Evolutionary conservation across 2,797 vertebrate species (phyloP).

Genomic region (Momotus momota): DNA sequence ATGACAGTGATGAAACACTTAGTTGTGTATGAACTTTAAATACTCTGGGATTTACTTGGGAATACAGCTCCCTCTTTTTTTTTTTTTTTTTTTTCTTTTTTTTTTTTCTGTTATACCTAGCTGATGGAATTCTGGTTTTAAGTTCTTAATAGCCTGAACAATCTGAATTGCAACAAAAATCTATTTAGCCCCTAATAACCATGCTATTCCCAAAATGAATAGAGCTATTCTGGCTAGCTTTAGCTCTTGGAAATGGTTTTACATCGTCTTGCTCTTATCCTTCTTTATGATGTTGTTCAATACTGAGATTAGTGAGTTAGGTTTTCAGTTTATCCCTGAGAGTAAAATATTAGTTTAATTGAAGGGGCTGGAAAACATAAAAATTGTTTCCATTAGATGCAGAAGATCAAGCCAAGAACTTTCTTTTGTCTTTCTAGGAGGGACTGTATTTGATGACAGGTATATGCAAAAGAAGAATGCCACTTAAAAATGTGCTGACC

Average conservation of each 20-base stretch:
- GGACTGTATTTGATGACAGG: not conserved
- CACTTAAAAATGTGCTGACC: not conserved
- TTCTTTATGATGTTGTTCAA: not conserved
- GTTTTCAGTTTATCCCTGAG: not conserved
- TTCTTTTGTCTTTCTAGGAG: not conserved
- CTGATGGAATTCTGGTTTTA: not conserved
- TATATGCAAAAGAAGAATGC: not conserved
- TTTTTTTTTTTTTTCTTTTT: no score
- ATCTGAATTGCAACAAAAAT: not conserved
- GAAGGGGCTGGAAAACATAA: not conserved
- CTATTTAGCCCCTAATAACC: not conserved
- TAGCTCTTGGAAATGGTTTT: not conserved
- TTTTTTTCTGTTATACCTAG: not conserved
- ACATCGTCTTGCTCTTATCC: not conserved
- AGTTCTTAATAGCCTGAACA: not conserved
- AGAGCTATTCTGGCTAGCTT: not conserved
- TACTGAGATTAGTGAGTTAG: not conserved
- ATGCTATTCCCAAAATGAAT: fast-evolving
- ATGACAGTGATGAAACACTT: not conserved
- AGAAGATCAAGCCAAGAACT: not conserved
- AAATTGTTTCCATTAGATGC: not conserved
- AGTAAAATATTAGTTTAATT: not conserved
- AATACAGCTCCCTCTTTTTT: not conserved
- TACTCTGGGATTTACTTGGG: not conserved
- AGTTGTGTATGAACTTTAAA: not conserved